Evolutionary conservation across 2,888 invertebrate genomes (phyloP).

Genomic region (Automeris io): DNA sequence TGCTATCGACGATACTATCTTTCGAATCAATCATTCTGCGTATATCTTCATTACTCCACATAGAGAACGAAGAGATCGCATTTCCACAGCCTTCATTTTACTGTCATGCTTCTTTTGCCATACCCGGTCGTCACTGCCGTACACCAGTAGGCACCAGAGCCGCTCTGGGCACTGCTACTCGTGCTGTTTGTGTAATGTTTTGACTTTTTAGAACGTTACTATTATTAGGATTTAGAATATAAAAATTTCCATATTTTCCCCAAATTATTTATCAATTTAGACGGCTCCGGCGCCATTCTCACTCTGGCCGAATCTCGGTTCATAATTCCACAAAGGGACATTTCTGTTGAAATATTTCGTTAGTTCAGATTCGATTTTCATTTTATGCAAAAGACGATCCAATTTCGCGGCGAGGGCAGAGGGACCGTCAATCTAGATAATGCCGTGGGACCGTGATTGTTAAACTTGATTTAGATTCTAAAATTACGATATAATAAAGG

Average conservation of each 20-base stretch:
- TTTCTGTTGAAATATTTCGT: slow-evolving; percentile 45
- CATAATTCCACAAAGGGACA: slow-evolving; percentile 10
- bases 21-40: no score
- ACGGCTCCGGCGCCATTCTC: no score
- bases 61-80: no score
- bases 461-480: slow-evolving; percentile 3
- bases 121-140: no score
- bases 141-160: no score
- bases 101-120: no score
- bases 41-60: no score
- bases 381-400: slow-evolving; percentile 74
- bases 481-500: not conserved
- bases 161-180: no score
- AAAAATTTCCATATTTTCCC: not conserved
- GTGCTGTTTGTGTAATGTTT: no score
- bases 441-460: slow-evolving; percentile 22
- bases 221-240: not conserved
- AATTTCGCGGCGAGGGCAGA: slow-evolving; percentile 44
- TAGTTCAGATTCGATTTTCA: slow-evolving; percentile 68
- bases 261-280: not conserved
- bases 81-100: no score
- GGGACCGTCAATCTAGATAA: slow-evolving; percentile 65
- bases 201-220: no score
- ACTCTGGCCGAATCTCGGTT: slow-evolving; percentile 7
- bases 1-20: no score